Conservation (phyloP, 2,888 invertebrate species). For the Beris chalybata region DNA sequence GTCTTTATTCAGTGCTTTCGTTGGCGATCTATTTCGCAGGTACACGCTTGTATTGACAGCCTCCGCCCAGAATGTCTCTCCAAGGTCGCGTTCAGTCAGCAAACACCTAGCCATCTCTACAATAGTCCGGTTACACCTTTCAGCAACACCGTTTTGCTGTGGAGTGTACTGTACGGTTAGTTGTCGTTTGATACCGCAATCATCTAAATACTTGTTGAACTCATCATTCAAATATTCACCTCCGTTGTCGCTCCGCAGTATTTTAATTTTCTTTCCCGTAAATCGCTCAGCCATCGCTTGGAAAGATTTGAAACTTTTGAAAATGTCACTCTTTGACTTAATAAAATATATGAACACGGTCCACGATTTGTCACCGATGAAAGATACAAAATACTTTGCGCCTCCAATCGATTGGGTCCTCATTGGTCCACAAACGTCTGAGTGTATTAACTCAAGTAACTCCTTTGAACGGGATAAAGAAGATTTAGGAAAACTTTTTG, state of each 20-base stretch:
- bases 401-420: slow-evolving; percentile 37
- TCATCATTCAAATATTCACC: slow-evolving; percentile 41
- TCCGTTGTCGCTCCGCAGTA: slow-evolving; percentile 44
- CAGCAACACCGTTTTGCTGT: slow-evolving; percentile 44
- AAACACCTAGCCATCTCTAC: slow-evolving; percentile 44
- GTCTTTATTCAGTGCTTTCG: slow-evolving; percentile 34
- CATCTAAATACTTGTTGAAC: slow-evolving; percentile 41
- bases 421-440: slow-evolving; percentile 36
- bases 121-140: slow-evolving; percentile 43
- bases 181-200: slow-evolving; percentile 43
- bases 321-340: slow-evolving; percentile 36
- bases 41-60: slow-evolving; percentile 40
- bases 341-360: slow-evolving; percentile 38
- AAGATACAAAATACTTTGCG: slow-evolving; percentile 37
- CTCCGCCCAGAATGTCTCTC: slow-evolving; percentile 41
- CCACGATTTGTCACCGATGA: slow-evolving; percentile 39
- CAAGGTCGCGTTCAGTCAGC: slow-evolving; percentile 40
- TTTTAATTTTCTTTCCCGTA: slow-evolving; percentile 41
- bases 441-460: not conserved
- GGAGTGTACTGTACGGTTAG: slow-evolving; percentile 42
- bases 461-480: not conserved
- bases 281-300: slow-evolving; percentile 40
- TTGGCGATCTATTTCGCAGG: slow-evolving; percentile 34
- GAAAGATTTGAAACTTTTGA: slow-evolving; percentile 42
- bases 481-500: not conserved